Evolutionary conservation across 2,888 invertebrate species (phyloP), one percentile per base, ranked within the genome.

Genomic region (Nemurella pictetii): DNA sequence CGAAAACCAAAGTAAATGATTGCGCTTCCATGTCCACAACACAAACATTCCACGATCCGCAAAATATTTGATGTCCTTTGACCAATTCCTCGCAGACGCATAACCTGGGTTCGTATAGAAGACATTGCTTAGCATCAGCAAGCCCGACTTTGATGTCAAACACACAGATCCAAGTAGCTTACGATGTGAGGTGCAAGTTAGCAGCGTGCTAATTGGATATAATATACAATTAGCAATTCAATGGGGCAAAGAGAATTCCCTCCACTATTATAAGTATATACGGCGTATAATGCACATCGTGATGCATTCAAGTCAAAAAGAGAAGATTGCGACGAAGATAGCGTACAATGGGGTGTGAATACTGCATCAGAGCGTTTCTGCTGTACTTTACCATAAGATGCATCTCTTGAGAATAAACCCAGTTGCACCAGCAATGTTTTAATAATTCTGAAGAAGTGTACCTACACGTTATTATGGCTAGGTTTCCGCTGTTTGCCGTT

Each of bases 161-260:
- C n/a, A n/a, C n/a, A n/a, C n/a, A n/a, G n/a, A n/a, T n/a, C n/a
- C n/a, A n/a, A n/a, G n/a, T n/a, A n/a, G n/a, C n/a, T n/a, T n/a
- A n/a, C n/a, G n/a, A n/a, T n/a, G 12, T 55, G 55, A 55, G 3
- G 55, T 55, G 12, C 15, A 55, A 0, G 29, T 27, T 25, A 74
- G 26, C 74, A 28, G 28, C 78, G 4, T 29, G 55, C 15, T 55
- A 55, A 78, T 35, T 81, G 25, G 32, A 32, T 27, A 55, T 82
- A 82, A 82, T 82, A 27, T 72, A 29, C 29, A 82, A 82, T 82
- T 55, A 82, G 82, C 82, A 82, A 82, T 82, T 82, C 82, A 82
- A 82, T 82, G 2, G 82, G 29, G 72, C 55, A 35, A 3, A 35
- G 80, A n/a, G 80, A 32, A 81, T 81, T 81, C 35, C 35, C 80